Conservation (phyloP, 2,113 vertebrate species). For the Etheostoma cragini region DNA sequence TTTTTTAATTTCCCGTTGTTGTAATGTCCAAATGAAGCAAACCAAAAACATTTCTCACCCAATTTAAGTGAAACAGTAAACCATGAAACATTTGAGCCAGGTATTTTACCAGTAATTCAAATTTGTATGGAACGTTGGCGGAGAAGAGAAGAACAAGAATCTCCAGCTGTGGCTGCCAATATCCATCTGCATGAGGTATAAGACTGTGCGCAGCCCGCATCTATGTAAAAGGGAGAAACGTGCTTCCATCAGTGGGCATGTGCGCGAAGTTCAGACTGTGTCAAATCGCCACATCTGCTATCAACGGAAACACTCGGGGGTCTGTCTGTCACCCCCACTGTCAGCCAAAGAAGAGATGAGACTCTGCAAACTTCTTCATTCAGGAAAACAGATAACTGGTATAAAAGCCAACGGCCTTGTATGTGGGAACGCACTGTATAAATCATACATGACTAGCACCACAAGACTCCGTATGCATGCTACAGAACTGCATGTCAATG, state of each 20-base stretch:
- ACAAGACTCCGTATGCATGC: constrained; percentile 55
- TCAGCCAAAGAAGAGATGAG: constrained; percentile 64
- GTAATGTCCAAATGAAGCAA: background rate
- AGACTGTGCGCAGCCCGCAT: constrained; percentile 18
- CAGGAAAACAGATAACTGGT: constrained; percentile 51
- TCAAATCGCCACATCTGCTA: constrained; percentile 74
- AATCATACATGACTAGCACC: constrained; percentile 73
- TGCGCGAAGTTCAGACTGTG: constrained; percentile 56
- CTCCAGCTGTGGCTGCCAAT: constrained; percentile 34
- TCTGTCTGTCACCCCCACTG: constrained; percentile 70
- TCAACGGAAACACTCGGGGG: constrained; percentile 48
- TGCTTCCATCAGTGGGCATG: constrained; percentile 43
- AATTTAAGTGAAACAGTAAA: constrained; percentile 11
- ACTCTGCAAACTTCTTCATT: constrained; percentile 61
- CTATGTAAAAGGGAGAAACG: constrained; percentile 28
- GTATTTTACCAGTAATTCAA: background rate
- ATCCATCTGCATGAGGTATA: background rate
- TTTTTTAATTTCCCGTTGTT: background rate
- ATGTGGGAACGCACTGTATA: constrained; percentile 58
- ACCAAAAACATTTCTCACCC: background rate
- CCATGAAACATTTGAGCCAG: background rate
- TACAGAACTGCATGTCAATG: constrained; percentile 37
- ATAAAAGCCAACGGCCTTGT: constrained; percentile 33
- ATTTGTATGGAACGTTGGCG: background rate
- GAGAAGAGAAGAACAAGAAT: constrained; percentile 5